Evolutionary conservation across 2,797 vertebrate genomes (phyloP), one percentile per base, ranked within the genome.

Genomic region (Pseudomugil tenellus): DNA sequence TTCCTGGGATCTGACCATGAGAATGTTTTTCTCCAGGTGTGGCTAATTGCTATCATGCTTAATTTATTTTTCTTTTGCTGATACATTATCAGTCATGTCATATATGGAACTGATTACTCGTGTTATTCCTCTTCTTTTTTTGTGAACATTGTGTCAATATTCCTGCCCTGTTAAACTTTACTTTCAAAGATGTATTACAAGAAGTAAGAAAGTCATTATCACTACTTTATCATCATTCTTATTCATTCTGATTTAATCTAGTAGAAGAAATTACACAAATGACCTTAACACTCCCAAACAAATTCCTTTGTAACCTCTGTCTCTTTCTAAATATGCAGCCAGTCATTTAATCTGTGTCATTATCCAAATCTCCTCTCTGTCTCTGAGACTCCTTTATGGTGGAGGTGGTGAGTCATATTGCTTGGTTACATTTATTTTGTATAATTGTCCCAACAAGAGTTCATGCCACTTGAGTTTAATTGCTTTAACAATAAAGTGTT

Each of bases 281-380:
- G 65, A 82, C 83, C 80, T 74, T 66, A 84, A 81, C 74, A 79
- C 67, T 70, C 70, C 58, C 32, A 74, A 26, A 70, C 67, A 67
- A 59, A 72, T 31, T 73, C 28, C 76, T 70, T 74, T 64, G 62
- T 75, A 74, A 77, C 19, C 61, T 82, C n/a, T n/a, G n/a, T 2
- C 60, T 6, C 57, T 79, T 60, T 58, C 68, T 55, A 12, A 26
- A 74, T 57, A 25, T 74, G 39, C 67, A 28, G 66, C 29, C 17
- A 21, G 48, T 71, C 2, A 48, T 60, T 79, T 79, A 61, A 48
- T 43, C 34, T 32, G 35, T 65, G 46, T 58, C 5, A 3, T 58
- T 39, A 29, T 43, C 31, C 41, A 31, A 53, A 55, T 3, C 17
- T 58, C 29, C 56, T 53, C 29, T 60, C 54, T 43, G 31, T 63